phyloP scores from a whole-genome alignment of 2,888 invertebrate species.

The Ypsolopha scabrella region DNA sequence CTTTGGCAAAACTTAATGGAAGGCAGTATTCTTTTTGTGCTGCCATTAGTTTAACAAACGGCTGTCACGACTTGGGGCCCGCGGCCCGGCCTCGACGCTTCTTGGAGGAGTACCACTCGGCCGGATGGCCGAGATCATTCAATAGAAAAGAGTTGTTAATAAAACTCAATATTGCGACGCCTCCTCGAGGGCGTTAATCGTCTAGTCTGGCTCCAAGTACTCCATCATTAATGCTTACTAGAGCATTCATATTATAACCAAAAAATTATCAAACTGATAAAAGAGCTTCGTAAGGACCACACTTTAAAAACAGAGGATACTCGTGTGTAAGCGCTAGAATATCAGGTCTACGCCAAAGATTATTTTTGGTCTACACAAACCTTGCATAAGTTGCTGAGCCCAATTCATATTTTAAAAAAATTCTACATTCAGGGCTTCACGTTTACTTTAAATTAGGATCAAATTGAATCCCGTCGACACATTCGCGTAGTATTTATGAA shows the following conservation, averaged over 20 bases:
- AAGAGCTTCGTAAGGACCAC: no score
- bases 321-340: no score
- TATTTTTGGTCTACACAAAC: no score
- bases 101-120: not conserved
- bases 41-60: conserved; percentile 57
- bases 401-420: no score
- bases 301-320: no score
- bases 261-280: no score
- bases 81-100: conserved; percentile 7
- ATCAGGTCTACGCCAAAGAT: no score
- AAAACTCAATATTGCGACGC: conserved; percentile 5
- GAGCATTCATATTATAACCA: no score
- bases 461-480: conserved; percentile 9
- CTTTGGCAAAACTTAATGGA: conserved; percentile 39
- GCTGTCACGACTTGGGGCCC: conserved; percentile 55
- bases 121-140: conserved; percentile 2
- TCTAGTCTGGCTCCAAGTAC: not conserved
- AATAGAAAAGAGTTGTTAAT: conserved; percentile 2
- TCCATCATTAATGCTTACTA: not conserved
- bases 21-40: conserved; percentile 49
- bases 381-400: no score
- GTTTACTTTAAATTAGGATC: conserved; percentile 14
- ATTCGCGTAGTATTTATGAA: conserved; percentile 4
- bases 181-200: conserved; percentile 4
- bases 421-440: conserved; percentile 4